Conservation (phyloP, 1,140 invertebrate genomes). For the Lordiphosa stackelbergi region DNA sequence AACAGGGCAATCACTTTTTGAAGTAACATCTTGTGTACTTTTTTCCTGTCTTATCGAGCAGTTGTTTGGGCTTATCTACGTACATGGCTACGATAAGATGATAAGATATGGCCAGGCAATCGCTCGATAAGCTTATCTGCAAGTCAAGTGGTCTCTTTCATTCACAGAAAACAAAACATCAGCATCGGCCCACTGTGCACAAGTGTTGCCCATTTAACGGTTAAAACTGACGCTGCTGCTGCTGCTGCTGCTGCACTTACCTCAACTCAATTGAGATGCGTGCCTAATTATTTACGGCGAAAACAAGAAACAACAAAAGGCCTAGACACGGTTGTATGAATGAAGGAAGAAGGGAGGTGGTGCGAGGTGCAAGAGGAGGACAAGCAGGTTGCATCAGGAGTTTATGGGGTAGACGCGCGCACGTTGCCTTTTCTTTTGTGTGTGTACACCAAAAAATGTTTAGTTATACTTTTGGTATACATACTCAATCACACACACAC, state of each 20-base stretch:
- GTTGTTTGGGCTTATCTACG: slow-evolving; percentile 33
- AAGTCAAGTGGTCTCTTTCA: too few species aligned
- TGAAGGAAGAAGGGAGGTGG: background rate
- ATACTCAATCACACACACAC: slow-evolving; percentile 14
- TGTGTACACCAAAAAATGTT: slow-evolving; percentile 38
- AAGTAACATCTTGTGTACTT: slow-evolving; percentile 31
- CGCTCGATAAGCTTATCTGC: too few species aligned
- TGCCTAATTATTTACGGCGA: slow-evolving; percentile 7
- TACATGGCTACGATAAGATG: slow-evolving; percentile 37
- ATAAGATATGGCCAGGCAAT: slow-evolving; percentile 28
- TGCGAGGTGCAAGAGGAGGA: slow-evolving; percentile 13
- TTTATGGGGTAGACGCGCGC: slow-evolving; percentile 21
- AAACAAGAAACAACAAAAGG: too few species aligned
- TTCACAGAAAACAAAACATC: too few species aligned
- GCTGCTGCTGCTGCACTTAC: too few species aligned
- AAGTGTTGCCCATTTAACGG: too few species aligned
- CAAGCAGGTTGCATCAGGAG: background rate
- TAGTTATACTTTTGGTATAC: slow-evolving; percentile 30
- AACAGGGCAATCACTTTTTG: slow-evolving; percentile 14
- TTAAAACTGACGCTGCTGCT: too few species aligned
- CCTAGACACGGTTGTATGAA: too few species aligned
- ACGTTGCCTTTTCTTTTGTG: slow-evolving; percentile 37
- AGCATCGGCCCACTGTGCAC: too few species aligned
- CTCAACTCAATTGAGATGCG: background rate
- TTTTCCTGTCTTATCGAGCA: slow-evolving; percentile 38